These are phyloP conservation scores for Corythornis madagascariensis DNA, from an alignment of 2,113 vertebrate species.

Conservation along the genomic window DNA sequence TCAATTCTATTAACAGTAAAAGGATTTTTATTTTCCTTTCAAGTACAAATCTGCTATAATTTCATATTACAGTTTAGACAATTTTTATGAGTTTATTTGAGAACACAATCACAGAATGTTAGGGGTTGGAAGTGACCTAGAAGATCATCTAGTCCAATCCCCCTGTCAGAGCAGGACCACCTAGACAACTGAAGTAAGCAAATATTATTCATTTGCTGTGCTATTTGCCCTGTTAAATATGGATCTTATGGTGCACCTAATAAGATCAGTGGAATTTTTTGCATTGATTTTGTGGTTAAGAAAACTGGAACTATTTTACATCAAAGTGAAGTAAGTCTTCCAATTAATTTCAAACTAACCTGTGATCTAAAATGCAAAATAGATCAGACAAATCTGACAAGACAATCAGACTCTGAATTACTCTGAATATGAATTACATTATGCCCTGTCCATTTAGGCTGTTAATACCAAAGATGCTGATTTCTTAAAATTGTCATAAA, in stretches of 20 bases:
- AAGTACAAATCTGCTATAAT: neutral
- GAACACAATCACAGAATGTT: neutral
- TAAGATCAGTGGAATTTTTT: neutral
- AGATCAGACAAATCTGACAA: neutral
- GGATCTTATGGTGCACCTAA: neutral
- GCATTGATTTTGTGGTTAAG: neutral
- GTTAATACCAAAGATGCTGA: neutral
- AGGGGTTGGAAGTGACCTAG: no score
- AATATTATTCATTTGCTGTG: neutral
- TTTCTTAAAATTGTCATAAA: neutral
- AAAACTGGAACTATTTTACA: neutral
- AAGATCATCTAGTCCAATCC: no score
- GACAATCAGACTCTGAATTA: neutral
- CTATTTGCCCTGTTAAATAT: neutral
- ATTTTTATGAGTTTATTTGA: neutral
- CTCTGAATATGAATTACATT: neutral
- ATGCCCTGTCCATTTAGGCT: neutral
- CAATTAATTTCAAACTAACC: neutral
- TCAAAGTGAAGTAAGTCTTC: neutral
- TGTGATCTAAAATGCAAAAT: constrained; percentile 1
- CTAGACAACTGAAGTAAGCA: neutral
- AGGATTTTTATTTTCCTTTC: neutral
- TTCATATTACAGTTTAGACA: neutral
- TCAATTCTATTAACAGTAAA: neutral
- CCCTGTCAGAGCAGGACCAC: no score